phyloP scores from a whole-genome alignment of 2,113 vertebrate species.

The Sinocyclocheilus maitianheensis region DNA sequence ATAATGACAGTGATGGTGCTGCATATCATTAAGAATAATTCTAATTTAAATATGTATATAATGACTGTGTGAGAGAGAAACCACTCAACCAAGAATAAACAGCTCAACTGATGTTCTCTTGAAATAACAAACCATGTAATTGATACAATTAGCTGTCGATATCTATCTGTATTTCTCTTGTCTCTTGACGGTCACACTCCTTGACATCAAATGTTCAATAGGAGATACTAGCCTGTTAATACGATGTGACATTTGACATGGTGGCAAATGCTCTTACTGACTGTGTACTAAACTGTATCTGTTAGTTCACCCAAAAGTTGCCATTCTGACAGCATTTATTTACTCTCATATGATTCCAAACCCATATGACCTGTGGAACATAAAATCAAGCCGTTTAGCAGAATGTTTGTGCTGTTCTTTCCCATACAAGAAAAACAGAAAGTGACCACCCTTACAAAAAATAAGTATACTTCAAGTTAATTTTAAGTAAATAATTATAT shows the following conservation, averaged over 20 bases:
- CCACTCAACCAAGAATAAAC: slow-evolving; percentile 3
- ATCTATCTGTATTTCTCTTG: slow-evolving; percentile 2
- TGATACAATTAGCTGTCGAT: neutral
- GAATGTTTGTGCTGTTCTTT: neutral
- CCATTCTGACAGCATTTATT: neutral
- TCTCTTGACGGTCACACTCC: neutral
- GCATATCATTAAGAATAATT: neutral
- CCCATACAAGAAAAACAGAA: neutral
- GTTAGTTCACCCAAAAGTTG: neutral
- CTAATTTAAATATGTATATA: slow-evolving; percentile 1
- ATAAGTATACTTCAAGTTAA: neutral
- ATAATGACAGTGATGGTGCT: slow-evolving; percentile 3
- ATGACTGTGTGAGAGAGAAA: neutral
- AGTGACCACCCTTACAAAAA: neutral
- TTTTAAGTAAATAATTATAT: too few species aligned
- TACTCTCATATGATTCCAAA: neutral
- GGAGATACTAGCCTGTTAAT: neutral
- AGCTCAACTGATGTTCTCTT: neutral
- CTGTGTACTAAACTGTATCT: neutral
- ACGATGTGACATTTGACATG: slow-evolving; percentile 42
- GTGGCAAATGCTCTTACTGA: slow-evolving; percentile 1
- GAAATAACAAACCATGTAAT: slow-evolving; percentile 2
- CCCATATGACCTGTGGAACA: neutral
- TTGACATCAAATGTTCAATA: neutral
- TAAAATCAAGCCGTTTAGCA: neutral